Base-by-base conservation (phyloP, 2,797 vertebrate species). In the Decapterus maruadsi region DNA sequence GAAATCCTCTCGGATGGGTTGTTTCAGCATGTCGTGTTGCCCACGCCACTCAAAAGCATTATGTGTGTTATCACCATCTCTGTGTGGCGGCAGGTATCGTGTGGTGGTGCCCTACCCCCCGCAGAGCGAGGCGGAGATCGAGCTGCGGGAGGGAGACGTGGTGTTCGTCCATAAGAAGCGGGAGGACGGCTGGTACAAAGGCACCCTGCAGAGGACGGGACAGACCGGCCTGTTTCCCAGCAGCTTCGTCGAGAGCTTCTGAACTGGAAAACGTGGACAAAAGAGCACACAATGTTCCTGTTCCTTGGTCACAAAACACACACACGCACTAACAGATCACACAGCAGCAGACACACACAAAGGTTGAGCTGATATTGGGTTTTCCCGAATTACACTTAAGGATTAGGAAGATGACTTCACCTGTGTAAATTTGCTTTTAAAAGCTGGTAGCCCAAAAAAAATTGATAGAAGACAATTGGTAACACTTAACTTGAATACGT, bases 101-200 rank as follows among this genome's bases (percentile, higher is more conserved):
- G 98, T 98, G 87, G 96, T 99, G 92, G 98, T 99, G 66, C 97
- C 98, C 51, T 99, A 99, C 84, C 98, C 98, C 51, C 98, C 98
- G 20, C 98, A 99, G 94, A 99, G 97, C 0, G 98, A 99, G 93
- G 98, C 97, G 0, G 98, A 99, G 93, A 97, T 99, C 82, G 98
- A 99, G 91, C 97, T 99, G 53, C 97, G 98, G 84, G 97, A 99
- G 88, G 98, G 98, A 3, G 98, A 99, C 80, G 96, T 99, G 65
- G 98, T 99, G 84, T 99, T 99, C 66, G 98, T 99, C 40, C 98
- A 99, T 91, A 98, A 97, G 93, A 99, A 98, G 74, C 95, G 97
- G 3, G 98, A 99, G 78, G 98, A 99, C n/a, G 98, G 98, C 88
- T 99, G 98, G 98, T 99, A 97, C 94, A 99, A 99, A 95, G 98